Evolutionary conservation across 2,797 vertebrate genomes (phyloP), one percentile per base, ranked within the genome.

Genomic region (Gallinago solitaria): DNA sequence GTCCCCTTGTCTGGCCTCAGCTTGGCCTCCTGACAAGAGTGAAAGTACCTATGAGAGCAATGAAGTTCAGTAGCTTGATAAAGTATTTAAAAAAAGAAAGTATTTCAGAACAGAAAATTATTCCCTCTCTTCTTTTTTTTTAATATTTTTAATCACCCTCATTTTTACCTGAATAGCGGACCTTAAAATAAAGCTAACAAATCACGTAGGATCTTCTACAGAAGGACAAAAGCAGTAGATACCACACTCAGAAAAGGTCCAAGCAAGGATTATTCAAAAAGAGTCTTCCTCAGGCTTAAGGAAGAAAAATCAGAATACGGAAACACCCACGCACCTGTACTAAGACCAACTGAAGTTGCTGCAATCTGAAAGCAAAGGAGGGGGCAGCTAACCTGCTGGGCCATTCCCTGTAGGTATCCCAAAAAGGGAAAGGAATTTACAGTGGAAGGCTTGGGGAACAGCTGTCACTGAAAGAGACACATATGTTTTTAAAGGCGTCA

Each of bases 21-120:
- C 97, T 85, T 96, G 97, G 98, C 98, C 98, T 98, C 96, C 97
- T 97, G 97, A 98, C 96, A 97, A 96, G 98, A 97, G 94, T 92
- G 97, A 97, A 98, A 98, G 96, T 59, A 83, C 63, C 65, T 69
- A 35, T 56, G 76, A 75, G 60, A 93, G 87, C 94, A 96, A 90
- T 63, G 90, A 97, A 97, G 96, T 97, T 89, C 83, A 90, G 79
- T 37, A 84, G 82, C 89, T 88, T 3, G 0, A 53, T 69, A 51
- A 91, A 95, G 14, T 41, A 19, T 73, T 69, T 43, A n/a, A 69
- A 21, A 13, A 50, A 50, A 50, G 9, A 50, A 18, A 53, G 17
- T 85, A 48, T 23, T 48, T 23, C 37, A 61, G 47, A 83, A 60
- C 13, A 75, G 28, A 86, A 93, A 75, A 56, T 41, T 24, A 60